A percentile compares a stretch with the other conserved stretches of the same genome.
Conservation (phyloP, 2,888 invertebrate genomes). For the Bugulina stolonifera region DNA sequence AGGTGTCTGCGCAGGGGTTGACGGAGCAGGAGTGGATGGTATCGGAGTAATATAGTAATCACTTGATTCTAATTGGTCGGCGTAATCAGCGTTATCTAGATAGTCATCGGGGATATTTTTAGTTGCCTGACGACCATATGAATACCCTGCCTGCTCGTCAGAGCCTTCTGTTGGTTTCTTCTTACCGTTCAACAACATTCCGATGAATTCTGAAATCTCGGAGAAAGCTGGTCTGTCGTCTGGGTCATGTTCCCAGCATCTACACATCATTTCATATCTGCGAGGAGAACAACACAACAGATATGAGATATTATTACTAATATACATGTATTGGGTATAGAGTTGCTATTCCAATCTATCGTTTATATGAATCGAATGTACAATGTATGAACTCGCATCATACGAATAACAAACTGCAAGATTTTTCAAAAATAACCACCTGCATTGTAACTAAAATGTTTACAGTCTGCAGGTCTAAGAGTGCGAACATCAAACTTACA, state of each 20-base stretch:
- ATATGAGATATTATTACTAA: too few species aligned
- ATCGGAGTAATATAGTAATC: background rate
- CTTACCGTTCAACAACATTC: background rate
- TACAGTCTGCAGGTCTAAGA: too few species aligned
- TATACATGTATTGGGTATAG: too few species aligned
- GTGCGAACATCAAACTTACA: too few species aligned
- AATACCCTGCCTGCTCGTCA: background rate
- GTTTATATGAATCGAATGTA: too few species aligned
- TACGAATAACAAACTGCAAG: too few species aligned
- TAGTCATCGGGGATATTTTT: slow-evolving; percentile 19
- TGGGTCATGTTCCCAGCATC: slow-evolving; percentile 5
- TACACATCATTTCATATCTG: slow-evolving; percentile 20
- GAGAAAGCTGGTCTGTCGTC: background rate
- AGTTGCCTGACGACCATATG: background rate
- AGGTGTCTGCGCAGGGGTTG: too few species aligned
- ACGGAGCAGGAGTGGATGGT: background rate
- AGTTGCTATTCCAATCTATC: too few species aligned
- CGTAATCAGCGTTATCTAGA: background rate
- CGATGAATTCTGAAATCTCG: slow-evolving; percentile 6
- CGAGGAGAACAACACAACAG: too few species aligned
- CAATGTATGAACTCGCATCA: too few species aligned
- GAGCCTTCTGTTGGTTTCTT: background rate
- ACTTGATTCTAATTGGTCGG: background rate
- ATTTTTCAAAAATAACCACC: too few species aligned
- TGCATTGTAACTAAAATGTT: too few species aligned